Percentiles rank a stretch among this genome's conserved stretches.
These are phyloP conservation scores for Montifringilla adamsi DNA, from an alignment of 2,113 vertebrate species.

Conservation along the genomic window DNA sequence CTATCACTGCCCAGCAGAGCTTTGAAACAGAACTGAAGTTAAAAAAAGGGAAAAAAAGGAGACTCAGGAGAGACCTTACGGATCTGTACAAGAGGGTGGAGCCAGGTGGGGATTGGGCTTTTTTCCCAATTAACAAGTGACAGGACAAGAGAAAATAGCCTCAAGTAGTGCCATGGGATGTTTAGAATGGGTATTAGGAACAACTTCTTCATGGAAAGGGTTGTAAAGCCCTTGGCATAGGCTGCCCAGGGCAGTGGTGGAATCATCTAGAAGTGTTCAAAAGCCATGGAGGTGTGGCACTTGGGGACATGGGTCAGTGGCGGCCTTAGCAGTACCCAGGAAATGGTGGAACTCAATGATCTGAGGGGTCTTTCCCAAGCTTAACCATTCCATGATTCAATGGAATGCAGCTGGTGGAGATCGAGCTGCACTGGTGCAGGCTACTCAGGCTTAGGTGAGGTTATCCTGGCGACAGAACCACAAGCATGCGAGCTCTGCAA, in stretches of 20 bases:
- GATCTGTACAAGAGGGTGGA: not conserved
- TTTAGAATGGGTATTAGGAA: not conserved
- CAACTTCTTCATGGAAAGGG: not conserved
- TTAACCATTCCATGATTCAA: not conserved
- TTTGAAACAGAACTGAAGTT: not conserved
- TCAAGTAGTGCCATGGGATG: not conserved
- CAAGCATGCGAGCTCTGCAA: not conserved
- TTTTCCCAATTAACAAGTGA: not conserved
- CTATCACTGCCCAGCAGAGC: not conserved
- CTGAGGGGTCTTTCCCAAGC: not conserved
- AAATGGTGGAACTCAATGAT: not conserved
- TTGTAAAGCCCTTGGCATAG: not conserved
- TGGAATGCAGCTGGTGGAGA: not conserved
- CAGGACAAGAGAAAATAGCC: not conserved
- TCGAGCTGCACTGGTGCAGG: not conserved
- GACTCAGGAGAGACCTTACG: not conserved
- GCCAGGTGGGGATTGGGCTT: not conserved
- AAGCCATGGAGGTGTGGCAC: not conserved
- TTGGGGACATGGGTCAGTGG: not conserved
- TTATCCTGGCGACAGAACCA: not conserved
- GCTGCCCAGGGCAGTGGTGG: not conserved
- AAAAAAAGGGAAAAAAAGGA: not conserved
- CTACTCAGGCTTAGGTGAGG: not conserved
- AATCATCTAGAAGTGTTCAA: not conserved
- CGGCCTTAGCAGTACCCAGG: not conserved